Evolutionary conservation across 2,797 vertebrate species (phyloP).

Genomic region (Darevskia nairensis): DNA sequence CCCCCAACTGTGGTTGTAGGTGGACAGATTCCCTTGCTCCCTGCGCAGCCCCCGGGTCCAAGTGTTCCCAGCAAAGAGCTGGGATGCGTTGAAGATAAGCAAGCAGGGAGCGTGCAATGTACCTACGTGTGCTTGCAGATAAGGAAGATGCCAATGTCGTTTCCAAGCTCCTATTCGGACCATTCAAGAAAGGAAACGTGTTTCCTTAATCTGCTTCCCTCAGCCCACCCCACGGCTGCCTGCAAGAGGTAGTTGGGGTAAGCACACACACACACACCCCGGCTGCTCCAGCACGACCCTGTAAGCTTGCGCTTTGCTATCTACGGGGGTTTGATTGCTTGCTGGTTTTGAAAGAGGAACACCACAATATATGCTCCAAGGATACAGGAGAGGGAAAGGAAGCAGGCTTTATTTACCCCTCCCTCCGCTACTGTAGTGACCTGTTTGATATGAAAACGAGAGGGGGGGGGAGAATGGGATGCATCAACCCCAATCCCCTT

Average conservation of each 20-base stretch:
- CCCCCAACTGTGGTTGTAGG: too few relatives aligned
- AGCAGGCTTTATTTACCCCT: conserved; percentile 42
- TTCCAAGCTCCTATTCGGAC: background rate
- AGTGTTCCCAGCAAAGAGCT: background rate
- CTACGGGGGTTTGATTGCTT: conserved; percentile 44
- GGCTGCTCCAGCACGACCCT: conserved; percentile 59
- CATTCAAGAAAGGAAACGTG: conserved; percentile 26
- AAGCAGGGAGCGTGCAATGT: background rate
- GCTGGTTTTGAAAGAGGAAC: conserved; percentile 49
- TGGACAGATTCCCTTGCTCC: too few relatives aligned
- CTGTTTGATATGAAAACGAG: conserved; percentile 38
- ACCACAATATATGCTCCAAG: conserved; percentile 55
- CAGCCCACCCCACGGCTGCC: conserved; percentile 15
- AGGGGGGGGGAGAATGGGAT: background rate
- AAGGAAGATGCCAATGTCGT: background rate
- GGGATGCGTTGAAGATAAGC: conserved; percentile 20
- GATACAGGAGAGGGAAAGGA: conserved; percentile 56
- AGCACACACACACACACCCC: conserved; percentile 24
- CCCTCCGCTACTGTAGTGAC: conserved; percentile 49
- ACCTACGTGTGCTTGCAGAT: background rate
- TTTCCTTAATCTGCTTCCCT: conserved; percentile 28
- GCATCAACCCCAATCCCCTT: background rate
- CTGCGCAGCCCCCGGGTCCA: background rate
- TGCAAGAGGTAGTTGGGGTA: conserved; percentile 77
- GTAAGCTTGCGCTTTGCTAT: conserved; percentile 59